phyloP scores from a whole-genome alignment of 2,888 invertebrate species.

The Hirtodrosophila duncani region DNA sequence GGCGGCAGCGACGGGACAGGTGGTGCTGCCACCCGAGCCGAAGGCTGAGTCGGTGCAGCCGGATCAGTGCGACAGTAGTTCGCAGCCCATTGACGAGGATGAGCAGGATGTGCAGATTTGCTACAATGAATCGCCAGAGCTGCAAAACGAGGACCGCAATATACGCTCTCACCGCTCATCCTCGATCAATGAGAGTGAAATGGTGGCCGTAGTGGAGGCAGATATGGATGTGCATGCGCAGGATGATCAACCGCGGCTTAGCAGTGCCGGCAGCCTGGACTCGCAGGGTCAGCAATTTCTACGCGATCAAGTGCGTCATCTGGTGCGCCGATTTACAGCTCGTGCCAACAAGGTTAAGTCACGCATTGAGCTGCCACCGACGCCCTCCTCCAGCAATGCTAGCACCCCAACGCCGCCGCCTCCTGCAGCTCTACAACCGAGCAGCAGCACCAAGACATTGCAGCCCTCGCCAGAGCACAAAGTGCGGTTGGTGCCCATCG shows the following conservation, averaged over 20 bases:
- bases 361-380: constrained; percentile 82
- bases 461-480: constrained; percentile 54
- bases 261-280: constrained; percentile 74
- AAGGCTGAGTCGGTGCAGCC: constrained; percentile 10
- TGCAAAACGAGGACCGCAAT: constrained; percentile 75
- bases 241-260: constrained; percentile 58
- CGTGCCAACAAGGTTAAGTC: constrained; percentile 81
- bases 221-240: constrained; percentile 42
- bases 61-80: constrained; percentile 50
- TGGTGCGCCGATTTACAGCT: constrained; percentile 82
- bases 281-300: constrained; percentile 76
- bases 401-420: constrained; percentile 78
- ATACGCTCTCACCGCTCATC: constrained; percentile 51
- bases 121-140: constrained; percentile 75
- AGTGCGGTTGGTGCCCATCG: constrained; percentile 48
- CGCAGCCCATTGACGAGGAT: constrained; percentile 66
- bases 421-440: constrained; percentile 39
- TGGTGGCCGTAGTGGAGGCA: constrained; percentile 56
- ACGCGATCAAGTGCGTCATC: constrained; percentile 79
- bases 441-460: constrained; percentile 50
- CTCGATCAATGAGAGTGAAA: constrained; percentile 64
- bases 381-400: constrained; percentile 81
- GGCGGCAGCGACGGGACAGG: constrained; percentile 52
- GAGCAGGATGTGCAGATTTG: constrained; percentile 76
- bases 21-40: constrained; percentile 25